These are phyloP conservation scores for Elegia similella DNA, from an alignment of 2,888 invertebrate genomes.

Conservation along the genomic window DNA sequence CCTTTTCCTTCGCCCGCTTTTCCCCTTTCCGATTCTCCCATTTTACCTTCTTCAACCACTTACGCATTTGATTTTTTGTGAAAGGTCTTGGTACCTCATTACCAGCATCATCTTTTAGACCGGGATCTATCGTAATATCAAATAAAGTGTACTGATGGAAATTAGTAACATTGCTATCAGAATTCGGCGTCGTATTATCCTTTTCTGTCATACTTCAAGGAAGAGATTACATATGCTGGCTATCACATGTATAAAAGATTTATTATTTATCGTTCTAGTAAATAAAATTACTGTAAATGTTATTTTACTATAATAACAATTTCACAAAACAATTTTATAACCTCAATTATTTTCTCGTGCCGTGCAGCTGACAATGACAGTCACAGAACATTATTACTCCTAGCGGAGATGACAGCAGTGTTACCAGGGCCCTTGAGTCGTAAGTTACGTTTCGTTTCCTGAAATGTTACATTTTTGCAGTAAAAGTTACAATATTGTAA, in stretches of 20 bases:
- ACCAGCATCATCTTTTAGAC: constrained; percentile 69
- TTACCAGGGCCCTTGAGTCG: too few relatives aligned
- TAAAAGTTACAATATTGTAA: too few relatives aligned
- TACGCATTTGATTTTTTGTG: constrained; percentile 85
- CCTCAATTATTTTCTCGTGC: too few relatives aligned
- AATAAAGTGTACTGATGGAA: constrained; percentile 62
- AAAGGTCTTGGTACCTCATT: constrained; percentile 70
- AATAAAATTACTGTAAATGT: too few relatives aligned
- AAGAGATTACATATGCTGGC: not conserved
- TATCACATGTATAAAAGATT: not conserved
- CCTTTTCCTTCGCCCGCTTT: constrained; percentile 87
- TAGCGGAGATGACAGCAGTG: too few relatives aligned
- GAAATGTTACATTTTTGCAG: too few relatives aligned
- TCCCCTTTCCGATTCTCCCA: constrained; percentile 87
- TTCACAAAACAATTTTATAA: too few relatives aligned
- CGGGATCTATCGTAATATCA: constrained; percentile 69
- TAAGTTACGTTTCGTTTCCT: too few relatives aligned
- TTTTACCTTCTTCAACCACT: constrained; percentile 85
- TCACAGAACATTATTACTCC: too few relatives aligned
- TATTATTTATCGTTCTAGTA: not conserved
- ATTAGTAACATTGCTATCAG: constrained; percentile 31
- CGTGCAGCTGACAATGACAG: too few relatives aligned
- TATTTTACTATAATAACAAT: too few relatives aligned
- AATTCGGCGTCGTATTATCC: constrained; percentile 22
- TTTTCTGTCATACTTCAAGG: constrained; percentile 10